Conservation (phyloP, 2,797 vertebrate species). For the Gallinago stenura region DNA sequence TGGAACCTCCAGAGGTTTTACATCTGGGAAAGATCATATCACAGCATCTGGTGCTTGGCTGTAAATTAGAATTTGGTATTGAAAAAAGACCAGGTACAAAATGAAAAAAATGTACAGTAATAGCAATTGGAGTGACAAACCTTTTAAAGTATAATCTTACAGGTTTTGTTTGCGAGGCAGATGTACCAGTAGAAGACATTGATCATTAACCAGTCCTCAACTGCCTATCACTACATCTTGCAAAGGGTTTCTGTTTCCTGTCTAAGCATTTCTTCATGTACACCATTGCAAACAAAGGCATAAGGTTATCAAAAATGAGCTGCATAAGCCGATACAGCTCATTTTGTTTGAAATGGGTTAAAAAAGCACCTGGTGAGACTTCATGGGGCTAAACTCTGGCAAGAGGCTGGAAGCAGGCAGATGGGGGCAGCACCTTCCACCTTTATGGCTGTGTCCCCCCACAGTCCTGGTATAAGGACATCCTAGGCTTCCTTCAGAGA, state of each 20-base stretch:
- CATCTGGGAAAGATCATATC: slow-evolving; percentile 49
- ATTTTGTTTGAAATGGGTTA: not conserved
- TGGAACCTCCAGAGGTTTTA: not conserved
- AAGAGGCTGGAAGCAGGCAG: not conserved
- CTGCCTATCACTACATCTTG: not conserved
- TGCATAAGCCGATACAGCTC: not conserved
- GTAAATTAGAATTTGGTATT: slow-evolving; percentile 7
- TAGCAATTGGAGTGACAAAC: not conserved
- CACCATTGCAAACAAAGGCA: not conserved
- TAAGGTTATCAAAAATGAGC: not conserved
- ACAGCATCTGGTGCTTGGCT: slow-evolving; percentile 29
- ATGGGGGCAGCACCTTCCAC: not conserved
- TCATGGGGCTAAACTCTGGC: not conserved
- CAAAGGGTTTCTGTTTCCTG: not conserved
- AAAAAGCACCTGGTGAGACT: not conserved
- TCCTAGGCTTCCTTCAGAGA: not conserved
- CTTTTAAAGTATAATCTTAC: not conserved
- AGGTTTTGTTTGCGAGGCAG: not conserved
- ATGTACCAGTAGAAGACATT: not conserved
- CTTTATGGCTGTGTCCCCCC: rapidly evolving
- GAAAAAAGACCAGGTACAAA: slow-evolving; percentile 14
- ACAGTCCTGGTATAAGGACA: not conserved
- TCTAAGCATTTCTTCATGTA: not conserved
- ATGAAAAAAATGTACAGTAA: not conserved
- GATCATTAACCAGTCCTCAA: not conserved